Conservation (phyloP, 2,797 vertebrate species). For the Harpagifer antarcticus region DNA sequence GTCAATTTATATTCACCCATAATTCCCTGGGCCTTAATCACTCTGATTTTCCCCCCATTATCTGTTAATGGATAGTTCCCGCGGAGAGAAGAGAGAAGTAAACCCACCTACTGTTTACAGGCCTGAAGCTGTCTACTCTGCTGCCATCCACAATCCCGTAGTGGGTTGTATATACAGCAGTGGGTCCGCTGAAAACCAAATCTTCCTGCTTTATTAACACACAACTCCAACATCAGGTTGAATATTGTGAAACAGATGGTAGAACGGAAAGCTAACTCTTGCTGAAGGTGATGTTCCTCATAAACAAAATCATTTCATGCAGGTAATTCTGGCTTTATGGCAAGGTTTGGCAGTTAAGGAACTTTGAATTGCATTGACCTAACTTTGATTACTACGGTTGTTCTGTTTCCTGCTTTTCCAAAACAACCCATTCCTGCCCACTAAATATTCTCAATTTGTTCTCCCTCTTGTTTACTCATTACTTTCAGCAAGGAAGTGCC, state of each 20-base stretch:
- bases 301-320: conserved; percentile 45
- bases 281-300: conserved; percentile 60
- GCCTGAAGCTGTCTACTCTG: conserved; percentile 82
- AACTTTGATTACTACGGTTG: conserved; percentile 29
- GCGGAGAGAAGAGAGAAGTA: conserved; percentile 86
- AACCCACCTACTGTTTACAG: conserved; percentile 88
- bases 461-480: conserved; percentile 76
- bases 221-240: conserved; percentile 62
- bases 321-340: conserved; percentile 38
- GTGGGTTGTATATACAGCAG: conserved; percentile 71
- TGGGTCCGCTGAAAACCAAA: conserved; percentile 65
- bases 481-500: conserved; percentile 66
- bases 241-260: conserved; percentile 65
- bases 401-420: conserved; percentile 43
- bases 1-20: conserved; percentile 94
- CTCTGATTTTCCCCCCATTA: conserved; percentile 93
- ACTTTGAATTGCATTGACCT: conserved; percentile 25
- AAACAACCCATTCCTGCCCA: conserved; percentile 56
- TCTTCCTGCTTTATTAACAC: conserved; percentile 72
- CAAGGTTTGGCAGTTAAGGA: conserved; percentile 31
- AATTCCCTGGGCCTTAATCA: conserved; percentile 95
- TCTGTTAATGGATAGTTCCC: conserved; percentile 99
- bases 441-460: conserved; percentile 75
- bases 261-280: conserved; percentile 43
- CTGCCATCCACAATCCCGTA: conserved; percentile 74